Conservation (phyloP, 2,888 invertebrate genomes). For the Conchocele bisecta region DNA sequence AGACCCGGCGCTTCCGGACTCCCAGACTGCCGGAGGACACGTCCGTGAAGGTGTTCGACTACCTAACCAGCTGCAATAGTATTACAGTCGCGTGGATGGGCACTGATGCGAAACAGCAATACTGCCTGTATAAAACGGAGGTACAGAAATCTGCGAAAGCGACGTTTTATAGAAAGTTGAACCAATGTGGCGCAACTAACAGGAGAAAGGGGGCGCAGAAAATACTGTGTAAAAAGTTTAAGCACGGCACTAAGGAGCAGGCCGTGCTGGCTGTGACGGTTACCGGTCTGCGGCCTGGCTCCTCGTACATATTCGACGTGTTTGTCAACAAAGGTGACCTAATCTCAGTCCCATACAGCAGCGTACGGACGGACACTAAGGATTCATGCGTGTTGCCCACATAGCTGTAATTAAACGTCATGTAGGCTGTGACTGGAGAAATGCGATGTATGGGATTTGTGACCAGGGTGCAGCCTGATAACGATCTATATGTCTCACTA, state of each 20-base stretch:
- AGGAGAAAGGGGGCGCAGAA: slow-evolving; percentile 45
- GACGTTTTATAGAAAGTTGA: slow-evolving; percentile 51
- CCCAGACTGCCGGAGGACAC: slow-evolving; percentile 77
- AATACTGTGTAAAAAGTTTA: slow-evolving; percentile 60
- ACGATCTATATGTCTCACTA: too few species aligned
- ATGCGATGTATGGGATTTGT: too few species aligned
- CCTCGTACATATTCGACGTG: slow-evolving; percentile 78
- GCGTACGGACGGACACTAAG: slow-evolving; percentile 75
- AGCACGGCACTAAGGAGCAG: slow-evolving; percentile 61
- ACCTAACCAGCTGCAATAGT: slow-evolving; percentile 75
- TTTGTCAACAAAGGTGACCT: slow-evolving; percentile 74
- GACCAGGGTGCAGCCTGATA: too few species aligned
- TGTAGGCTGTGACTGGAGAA: too few species aligned
- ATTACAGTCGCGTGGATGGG: slow-evolving; percentile 81
- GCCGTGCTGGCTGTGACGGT: slow-evolving; percentile 76
- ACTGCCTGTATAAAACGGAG: slow-evolving; percentile 79
- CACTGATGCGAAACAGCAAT: slow-evolving; percentile 75
- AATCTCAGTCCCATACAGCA: slow-evolving; percentile 73
- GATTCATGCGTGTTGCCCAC: slow-evolving; percentile 57
- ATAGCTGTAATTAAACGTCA: too few species aligned
- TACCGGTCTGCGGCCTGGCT: slow-evolving; percentile 72
- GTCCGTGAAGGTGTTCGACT: slow-evolving; percentile 74
- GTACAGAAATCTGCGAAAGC: slow-evolving; percentile 36
- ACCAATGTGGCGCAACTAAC: slow-evolving; percentile 51
- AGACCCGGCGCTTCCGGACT: slow-evolving; percentile 62